phyloP scores from a whole-genome alignment of 2,797 vertebrate species.

The Synaphobranchus kaupii region DNA sequence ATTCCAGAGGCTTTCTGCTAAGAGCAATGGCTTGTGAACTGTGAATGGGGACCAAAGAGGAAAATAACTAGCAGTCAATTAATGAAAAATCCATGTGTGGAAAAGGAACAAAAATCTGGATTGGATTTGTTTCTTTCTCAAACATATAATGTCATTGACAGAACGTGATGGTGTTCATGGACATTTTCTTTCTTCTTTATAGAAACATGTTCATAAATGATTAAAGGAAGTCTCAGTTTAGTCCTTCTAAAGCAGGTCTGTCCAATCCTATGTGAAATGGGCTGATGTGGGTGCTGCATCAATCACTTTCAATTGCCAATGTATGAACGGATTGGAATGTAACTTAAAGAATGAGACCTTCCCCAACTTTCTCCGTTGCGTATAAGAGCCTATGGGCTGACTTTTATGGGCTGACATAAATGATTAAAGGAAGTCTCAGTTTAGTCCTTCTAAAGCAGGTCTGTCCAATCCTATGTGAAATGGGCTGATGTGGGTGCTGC shows the following conservation, averaged over 20 bases:
- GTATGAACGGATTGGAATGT: no score
- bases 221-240: no score
- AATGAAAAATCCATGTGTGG: not conserved
- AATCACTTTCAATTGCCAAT: no score
- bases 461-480: not conserved
- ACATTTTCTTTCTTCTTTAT: not conserved
- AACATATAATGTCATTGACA: no score
- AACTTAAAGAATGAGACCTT: no score
- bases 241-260: not conserved
- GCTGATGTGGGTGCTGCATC: no score
- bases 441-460: not conserved
- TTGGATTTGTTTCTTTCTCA: not conserved
- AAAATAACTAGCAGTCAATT: not conserved
- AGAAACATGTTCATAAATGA: not conserved
- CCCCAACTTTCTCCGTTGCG: no score
- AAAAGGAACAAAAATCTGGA: not conserved
- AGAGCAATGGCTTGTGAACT: conserved; percentile 51
- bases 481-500: not conserved
- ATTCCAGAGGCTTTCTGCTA: conserved; percentile 42
- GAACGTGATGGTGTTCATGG: not conserved
- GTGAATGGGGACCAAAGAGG: conserved; percentile 40
- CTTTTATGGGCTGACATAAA: not conserved
- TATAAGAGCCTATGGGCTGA: no score
- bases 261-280: not conserved
- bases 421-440: no score